Evolutionary conservation across 1,140 invertebrate species (phyloP).

Genomic region (Asobara japonica): DNA sequence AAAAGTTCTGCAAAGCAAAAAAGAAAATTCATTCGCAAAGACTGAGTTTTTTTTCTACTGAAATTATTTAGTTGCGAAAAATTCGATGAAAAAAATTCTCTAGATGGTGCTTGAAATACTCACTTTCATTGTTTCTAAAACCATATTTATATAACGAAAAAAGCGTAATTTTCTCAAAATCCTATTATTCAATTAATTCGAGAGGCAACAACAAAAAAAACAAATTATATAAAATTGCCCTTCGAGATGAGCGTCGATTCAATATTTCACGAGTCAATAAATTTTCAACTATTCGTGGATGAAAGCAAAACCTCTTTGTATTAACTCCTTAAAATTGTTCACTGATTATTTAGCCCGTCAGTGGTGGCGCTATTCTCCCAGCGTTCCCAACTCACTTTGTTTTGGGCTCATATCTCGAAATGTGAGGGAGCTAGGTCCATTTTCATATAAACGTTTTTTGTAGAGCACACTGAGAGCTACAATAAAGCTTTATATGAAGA

Average conservation of each 20-base stretch:
- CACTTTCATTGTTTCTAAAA: background rate
- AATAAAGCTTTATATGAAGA: too few relatives aligned
- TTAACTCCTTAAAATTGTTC: background rate
- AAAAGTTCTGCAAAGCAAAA: too few relatives aligned
- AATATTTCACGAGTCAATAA: slow-evolving; percentile 24
- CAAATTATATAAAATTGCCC: background rate
- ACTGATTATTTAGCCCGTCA: background rate
- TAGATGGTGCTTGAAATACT: background rate
- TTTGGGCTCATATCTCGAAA: too few relatives aligned
- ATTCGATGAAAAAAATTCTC: background rate
- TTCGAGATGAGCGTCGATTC: slow-evolving; percentile 17
- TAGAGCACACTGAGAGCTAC: too few relatives aligned
- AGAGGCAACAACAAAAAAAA: background rate
- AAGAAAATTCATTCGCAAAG: too few relatives aligned
- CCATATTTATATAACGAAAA: background rate
- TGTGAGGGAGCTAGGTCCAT: too few relatives aligned
- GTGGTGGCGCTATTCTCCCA: too few relatives aligned
- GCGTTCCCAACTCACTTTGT: too few relatives aligned
- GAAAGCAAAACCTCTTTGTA: background rate
- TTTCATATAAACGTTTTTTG: too few relatives aligned
- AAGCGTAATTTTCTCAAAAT: background rate
- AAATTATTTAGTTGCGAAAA: background rate
- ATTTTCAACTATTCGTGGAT: background rate
- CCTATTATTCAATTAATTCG: slow-evolving; percentile 1
- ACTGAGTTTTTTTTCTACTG: too few relatives aligned